Conservation (phyloP, 2,113 vertebrate genomes). For the Ceyx margarethae region DNA sequence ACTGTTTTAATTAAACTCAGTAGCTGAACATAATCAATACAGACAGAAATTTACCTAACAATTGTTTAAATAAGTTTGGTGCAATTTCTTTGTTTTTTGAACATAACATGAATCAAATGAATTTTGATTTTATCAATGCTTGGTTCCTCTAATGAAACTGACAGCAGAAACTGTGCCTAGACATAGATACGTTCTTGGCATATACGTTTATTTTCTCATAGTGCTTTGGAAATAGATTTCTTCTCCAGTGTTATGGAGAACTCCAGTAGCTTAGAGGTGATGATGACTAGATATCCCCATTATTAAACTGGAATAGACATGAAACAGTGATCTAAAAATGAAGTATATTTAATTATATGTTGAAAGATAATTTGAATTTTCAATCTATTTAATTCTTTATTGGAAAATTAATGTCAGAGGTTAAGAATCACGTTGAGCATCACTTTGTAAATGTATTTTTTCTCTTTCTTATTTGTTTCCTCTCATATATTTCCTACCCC, state of each 20-base stretch:
- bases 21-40: neutral
- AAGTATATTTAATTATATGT: neutral
- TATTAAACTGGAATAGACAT: neutral
- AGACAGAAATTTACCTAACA: neutral
- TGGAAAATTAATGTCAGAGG: neutral
- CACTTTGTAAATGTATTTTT: neutral
- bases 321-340: neutral
- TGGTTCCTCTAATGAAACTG: neutral
- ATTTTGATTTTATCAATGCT: neutral
- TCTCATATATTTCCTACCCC: neutral
- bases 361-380: neutral
- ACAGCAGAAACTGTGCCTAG: neutral
- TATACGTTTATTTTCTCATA: neutral
- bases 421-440: neutral
- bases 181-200: neutral
- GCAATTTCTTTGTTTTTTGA: neutral
- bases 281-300: neutral
- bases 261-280: neutral
- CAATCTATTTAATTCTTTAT: neutral
- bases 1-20: neutral
- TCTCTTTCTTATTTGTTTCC: neutral
- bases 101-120: neutral
- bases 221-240: neutral
- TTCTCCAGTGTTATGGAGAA: neutral
- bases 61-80: neutral